Base-by-base conservation (phyloP, 2,797 vertebrate genomes). In the Anabacerthia variegaticeps region DNA sequence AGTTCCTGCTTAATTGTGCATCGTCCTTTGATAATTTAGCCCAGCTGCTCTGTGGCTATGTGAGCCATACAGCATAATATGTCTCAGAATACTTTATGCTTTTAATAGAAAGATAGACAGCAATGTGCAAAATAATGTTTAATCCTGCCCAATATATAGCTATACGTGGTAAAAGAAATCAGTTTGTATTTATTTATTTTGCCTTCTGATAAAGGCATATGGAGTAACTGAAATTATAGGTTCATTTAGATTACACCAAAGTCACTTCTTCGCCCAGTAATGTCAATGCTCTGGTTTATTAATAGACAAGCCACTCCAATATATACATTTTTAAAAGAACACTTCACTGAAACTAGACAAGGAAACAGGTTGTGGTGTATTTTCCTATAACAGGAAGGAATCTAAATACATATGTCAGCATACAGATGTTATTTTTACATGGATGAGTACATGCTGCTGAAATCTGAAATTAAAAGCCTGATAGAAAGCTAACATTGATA, bases 1-100 rank as follows among this genome's bases (percentile, higher is more conserved):
- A 93, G 92, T 92, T 89, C 81, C 86, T 77, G 72, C 37, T 95
- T 91, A 96, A 94, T 87, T 92, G 77, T 91, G 68, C 89, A 93
- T 94, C 87, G 30, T 94, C 61, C 94, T 97, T 87, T 92, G 93
- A 77, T 68, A 87, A 80, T 93, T 95, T 74, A 85, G 49, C n/a
- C 68, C 94, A 96, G 86, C 92, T 97, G 88, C 86, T 96, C 61
- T 85, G 56, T 2, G 2, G 26, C 30, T 85, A 3, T 21, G 56
- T 46, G 37, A 89, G 23, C 72, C 80, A 68, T 90, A 78, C 2
- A 7, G 41, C 51, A 13, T 28, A 83, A 27, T 56, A 43, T 34
- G 13, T 51, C 84, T 52, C 73, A 71, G 54, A 93, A 88, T 88
- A 73, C 11, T 79, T 93, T n/a, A 51, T 83, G 36, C 6, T 92